Evolutionary conservation across 2,113 vertebrate genomes (phyloP).

Genomic region (Puntigrus tetrazona): DNA sequence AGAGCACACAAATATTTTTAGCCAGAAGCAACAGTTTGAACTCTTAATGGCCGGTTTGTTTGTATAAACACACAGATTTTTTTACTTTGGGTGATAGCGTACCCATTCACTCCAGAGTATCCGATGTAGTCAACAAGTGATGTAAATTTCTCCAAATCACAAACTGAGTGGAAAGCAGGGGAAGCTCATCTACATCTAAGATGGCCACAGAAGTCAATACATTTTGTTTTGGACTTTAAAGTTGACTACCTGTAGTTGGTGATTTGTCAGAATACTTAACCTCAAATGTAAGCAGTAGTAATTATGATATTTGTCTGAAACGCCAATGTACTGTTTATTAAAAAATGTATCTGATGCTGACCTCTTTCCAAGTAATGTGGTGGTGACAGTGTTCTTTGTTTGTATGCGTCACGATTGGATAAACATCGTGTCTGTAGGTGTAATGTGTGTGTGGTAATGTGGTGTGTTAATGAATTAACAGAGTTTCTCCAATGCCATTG

Average conservation of each 20-base stretch:
- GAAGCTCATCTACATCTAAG: background rate
- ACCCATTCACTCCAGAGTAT: background rate
- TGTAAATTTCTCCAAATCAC: background rate
- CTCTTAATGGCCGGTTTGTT: background rate
- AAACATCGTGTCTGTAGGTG: background rate
- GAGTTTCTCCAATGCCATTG: background rate
- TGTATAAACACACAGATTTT: background rate
- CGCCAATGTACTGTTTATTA: background rate
- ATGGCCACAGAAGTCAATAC: background rate
- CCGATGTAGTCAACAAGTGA: background rate
- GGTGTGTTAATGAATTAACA: slow-evolving; percentile 12
- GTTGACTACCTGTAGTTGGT: background rate
- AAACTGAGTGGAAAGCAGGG: too few relatives aligned
- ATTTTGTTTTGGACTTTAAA: background rate
- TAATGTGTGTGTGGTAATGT: background rate
- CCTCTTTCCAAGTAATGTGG: background rate
- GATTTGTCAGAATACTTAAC: background rate
- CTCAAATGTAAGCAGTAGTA: background rate
- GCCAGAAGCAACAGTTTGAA: background rate
- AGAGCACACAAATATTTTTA: background rate
- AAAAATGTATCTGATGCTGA: background rate
- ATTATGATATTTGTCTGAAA: slow-evolving; percentile 8
- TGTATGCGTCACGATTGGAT: slow-evolving; percentile 9
- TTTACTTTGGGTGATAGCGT: too few relatives aligned
- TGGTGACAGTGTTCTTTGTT: background rate